Evolutionary conservation across 1,140 invertebrate genomes (phyloP), one percentile per base, ranked within the genome.

Genomic region (Neuroterus valhalla): DNA sequence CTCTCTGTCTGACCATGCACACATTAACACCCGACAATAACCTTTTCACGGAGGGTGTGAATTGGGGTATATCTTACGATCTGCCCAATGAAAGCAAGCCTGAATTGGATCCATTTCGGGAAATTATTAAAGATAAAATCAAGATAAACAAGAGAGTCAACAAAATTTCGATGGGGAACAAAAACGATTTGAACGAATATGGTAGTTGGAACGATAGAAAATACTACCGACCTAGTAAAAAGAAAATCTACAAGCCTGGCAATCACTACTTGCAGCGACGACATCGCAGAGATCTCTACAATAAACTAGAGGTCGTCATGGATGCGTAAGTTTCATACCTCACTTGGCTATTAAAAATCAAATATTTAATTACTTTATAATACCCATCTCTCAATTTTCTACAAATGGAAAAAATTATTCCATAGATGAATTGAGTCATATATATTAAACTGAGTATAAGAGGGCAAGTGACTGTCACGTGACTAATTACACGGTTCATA

Each of bases 31-130:
- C 88, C 0, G 91, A 91, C 70, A 90, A 92, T 44, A 38, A 38
- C 31, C 91, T 93, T 66, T 94, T 93, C 80, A 93, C 92, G 0
- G 93, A 93, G 78, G 93, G 93, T 1, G 76, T 94, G 4, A 95
- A 95, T 86, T 95, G 94, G 94, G 94, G 94, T 66, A 92, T 94
- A 45, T 93, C 94, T 2, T 95, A 95, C 77, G 94, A 95, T 81
- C 83, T 95, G 48, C 94, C 94, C 1, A 92, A 95, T 79, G 91
- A 92, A 66, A 93, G 93, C 0, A 92, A 93, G 82, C 90, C 93
- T 2, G 87, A 92, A 23, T 86, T 92, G 3, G 89, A 91, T 66
- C 90, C 89, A 0, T 84, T 85, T 67, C 78, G 90, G 2, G 75
- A 88, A 62, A 68, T 88, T 11, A 83, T 85, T 70, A 85, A 87